phyloP scores from a whole-genome alignment of 2,797 vertebrate genomes.

The Eupleurogrammus muticus region DNA sequence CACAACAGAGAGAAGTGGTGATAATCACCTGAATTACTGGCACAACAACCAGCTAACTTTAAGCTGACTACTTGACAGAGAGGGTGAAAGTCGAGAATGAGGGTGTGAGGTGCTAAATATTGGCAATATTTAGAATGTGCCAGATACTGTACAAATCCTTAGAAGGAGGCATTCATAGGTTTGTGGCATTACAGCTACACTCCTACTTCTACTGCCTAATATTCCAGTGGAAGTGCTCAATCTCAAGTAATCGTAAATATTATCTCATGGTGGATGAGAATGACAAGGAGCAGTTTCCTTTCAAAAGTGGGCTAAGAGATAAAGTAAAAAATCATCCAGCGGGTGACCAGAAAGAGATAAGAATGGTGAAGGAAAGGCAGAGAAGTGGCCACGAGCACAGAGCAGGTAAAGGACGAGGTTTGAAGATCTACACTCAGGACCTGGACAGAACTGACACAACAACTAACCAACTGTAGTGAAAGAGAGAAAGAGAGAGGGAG shows the following conservation, averaged over 20 bases:
- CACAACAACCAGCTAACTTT: slow-evolving; percentile 74
- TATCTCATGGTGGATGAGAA: slow-evolving; percentile 1
- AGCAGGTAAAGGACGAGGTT: slow-evolving; percentile 32
- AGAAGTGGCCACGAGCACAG: slow-evolving; percentile 47
- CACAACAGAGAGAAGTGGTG: slow-evolving; percentile 74
- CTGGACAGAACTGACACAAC: slow-evolving; percentile 88
- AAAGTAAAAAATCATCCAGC: slow-evolving; percentile 41
- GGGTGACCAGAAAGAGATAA: slow-evolving; percentile 24
- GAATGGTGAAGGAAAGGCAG: slow-evolving; percentile 31
- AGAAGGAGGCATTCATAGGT: slow-evolving; percentile 69
- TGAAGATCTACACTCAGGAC: slow-evolving; percentile 79
- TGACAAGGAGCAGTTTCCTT: slow-evolving; percentile 17
- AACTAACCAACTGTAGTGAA: slow-evolving; percentile 66
- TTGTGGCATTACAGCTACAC: slow-evolving; percentile 35
- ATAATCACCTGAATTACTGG: slow-evolving; percentile 62
- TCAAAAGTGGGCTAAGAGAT: slow-evolving; percentile 14
- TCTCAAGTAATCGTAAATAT: slow-evolving; percentile 12
- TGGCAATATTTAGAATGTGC: slow-evolving; percentile 79
- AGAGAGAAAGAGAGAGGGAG: slow-evolving; percentile 39
- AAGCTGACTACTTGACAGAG: slow-evolving; percentile 60
- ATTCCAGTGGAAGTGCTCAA: slow-evolving; percentile 11
- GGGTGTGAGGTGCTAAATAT: slow-evolving; percentile 62
- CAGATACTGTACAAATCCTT: slow-evolving; percentile 88
- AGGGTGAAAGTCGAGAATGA: slow-evolving; percentile 31
- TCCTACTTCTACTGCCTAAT: slow-evolving; percentile 15